These are phyloP conservation scores for Megaleporinus macrocephalus DNA, from an alignment of 2,113 vertebrate genomes.

Conservation along the genomic window DNA sequence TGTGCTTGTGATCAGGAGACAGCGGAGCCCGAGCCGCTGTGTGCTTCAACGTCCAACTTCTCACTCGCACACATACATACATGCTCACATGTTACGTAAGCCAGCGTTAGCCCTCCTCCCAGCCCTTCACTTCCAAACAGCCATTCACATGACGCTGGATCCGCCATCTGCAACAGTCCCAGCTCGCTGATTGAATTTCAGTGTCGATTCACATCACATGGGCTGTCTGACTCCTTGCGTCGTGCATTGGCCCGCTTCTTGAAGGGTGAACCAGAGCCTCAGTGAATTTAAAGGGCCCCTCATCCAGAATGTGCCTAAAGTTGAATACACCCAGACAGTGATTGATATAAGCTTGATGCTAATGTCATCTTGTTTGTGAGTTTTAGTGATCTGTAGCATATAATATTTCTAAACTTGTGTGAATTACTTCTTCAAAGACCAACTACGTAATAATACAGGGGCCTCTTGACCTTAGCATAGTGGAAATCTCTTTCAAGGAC, in stretches of 20 bases:
- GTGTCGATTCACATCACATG: constrained; percentile 24
- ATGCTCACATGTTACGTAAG: background rate
- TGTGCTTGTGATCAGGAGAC: constrained; percentile 56
- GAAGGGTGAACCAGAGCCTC: background rate
- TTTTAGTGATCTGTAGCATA: background rate
- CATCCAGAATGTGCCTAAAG: background rate
- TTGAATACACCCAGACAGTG: background rate
- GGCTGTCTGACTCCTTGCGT: background rate
- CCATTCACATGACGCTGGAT: background rate
- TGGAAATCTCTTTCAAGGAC: background rate
- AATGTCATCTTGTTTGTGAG: background rate
- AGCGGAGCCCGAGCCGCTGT: constrained; percentile 52
- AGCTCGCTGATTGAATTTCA: background rate
- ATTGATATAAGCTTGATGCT: background rate
- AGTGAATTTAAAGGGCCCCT: background rate
- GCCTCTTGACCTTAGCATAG: background rate
- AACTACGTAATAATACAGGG: background rate
- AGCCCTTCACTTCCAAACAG: background rate
- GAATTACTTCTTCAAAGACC: background rate
- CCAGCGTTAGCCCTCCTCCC: background rate
- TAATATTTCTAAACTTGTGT: background rate
- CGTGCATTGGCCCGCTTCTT: background rate
- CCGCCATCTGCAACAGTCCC: background rate
- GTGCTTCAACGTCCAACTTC: constrained; percentile 21
- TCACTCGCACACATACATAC: constrained; percentile 3